phyloP scores from a whole-genome alignment of 2,797 vertebrate species.

The Schizopygopsis pylzovi region DNA sequence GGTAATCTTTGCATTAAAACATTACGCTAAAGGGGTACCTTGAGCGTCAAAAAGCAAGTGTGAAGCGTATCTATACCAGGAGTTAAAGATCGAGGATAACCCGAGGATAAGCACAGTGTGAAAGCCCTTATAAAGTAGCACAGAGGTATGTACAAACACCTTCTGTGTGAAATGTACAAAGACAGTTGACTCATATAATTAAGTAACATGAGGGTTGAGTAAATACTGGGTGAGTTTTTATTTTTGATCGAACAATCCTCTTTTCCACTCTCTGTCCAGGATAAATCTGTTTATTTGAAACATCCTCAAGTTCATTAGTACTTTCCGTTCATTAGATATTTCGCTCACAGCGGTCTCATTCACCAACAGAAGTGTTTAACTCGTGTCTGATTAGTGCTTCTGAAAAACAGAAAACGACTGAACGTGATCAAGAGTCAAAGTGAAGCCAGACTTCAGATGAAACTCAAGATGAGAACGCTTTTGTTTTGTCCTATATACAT shows the following conservation, averaged over 20 bases:
- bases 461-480: conserved; percentile 33
- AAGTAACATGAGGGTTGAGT: too few species aligned
- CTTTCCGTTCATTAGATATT: conserved; percentile 23
- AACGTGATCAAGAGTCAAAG: conserved; percentile 21
- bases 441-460: conserved; percentile 26
- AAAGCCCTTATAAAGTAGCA: background rate
- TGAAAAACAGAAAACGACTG: conserved; percentile 23
- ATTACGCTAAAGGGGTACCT: too few species aligned
- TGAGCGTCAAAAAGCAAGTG: too few species aligned
- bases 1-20: too few species aligned
- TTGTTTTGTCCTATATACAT: conserved; percentile 20
- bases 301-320: background rate
- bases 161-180: too few species aligned
- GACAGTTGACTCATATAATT: too few species aligned
- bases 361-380: conserved; percentile 22
- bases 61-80: too few species aligned
- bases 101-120: background rate
- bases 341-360: conserved; percentile 15
- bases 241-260: background rate
- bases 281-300: background rate
- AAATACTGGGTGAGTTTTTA: too few species aligned
- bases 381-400: conserved; percentile 8
- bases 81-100: background rate
- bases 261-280: background rate
- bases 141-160: background rate